Conservation (phyloP, 2,113 vertebrate species). For the Etia nguti region DNA sequence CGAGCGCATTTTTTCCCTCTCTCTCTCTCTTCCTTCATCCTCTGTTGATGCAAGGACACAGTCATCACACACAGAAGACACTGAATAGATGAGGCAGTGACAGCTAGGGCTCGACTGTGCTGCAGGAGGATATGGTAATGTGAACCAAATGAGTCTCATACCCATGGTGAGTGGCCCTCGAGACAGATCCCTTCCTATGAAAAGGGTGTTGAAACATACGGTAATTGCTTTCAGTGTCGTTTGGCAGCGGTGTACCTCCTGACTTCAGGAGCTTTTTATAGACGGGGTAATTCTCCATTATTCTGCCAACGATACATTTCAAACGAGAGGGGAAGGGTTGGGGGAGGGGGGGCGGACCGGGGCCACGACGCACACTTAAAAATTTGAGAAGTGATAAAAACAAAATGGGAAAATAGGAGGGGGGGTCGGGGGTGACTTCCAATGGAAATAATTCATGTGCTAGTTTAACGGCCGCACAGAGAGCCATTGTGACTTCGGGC, state of each 20-base stretch:
- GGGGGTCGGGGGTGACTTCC: not conserved
- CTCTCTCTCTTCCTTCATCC: not conserved
- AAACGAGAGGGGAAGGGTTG: slow-evolving; percentile 3
- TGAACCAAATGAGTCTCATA: slow-evolving; percentile 61
- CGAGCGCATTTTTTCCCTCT: not conserved
- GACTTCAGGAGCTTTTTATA: slow-evolving; percentile 57
- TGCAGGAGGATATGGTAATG: slow-evolving; percentile 61
- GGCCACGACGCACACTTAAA: not conserved
- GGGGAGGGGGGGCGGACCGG: not conserved
- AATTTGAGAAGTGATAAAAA: slow-evolving; percentile 31
- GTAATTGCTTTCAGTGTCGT: slow-evolving; percentile 71
- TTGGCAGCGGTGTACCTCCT: slow-evolving; percentile 54
- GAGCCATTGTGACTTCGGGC: not conserved
- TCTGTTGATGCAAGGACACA: slow-evolving; percentile 21
- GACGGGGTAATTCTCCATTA: slow-evolving; percentile 59
- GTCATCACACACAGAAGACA: slow-evolving; percentile 16
- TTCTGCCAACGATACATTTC: slow-evolving; percentile 45
- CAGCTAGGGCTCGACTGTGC: slow-evolving; percentile 25
- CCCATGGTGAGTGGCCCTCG: slow-evolving; percentile 51
- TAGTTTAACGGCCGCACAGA: not conserved
- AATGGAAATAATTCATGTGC: slow-evolving; percentile 10
- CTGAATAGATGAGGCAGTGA: slow-evolving; percentile 34
- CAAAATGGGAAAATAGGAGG: not conserved
- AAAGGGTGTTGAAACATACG: slow-evolving; percentile 66
- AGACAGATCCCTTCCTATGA: slow-evolving; percentile 55